These are phyloP conservation scores for Pelvicachromis taeniatus DNA, from an alignment of 2,113 vertebrate species.

Conservation along the genomic window DNA sequence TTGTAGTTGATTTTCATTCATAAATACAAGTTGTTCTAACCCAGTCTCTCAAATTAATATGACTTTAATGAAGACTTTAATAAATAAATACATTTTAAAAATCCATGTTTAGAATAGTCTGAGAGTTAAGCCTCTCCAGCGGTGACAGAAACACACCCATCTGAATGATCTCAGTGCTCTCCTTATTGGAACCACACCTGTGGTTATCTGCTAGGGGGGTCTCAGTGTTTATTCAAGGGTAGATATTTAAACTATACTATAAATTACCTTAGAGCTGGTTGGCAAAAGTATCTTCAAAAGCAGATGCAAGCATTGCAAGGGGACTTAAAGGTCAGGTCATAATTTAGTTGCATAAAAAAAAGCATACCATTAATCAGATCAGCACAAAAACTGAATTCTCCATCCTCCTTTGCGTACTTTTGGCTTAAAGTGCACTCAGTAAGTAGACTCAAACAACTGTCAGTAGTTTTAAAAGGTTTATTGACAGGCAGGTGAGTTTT, in stretches of 20 bases:
- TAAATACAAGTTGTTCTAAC: background rate
- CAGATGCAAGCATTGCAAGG: background rate
- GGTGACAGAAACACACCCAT: background rate
- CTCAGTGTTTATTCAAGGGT: background rate
- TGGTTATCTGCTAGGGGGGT: background rate
- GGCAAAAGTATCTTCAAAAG: too few relatives aligned
- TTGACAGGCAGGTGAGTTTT: background rate
- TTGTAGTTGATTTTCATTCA: background rate
- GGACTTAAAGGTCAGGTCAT: background rate
- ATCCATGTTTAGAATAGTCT: too few relatives aligned
- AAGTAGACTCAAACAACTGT: background rate
- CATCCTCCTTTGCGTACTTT: background rate
- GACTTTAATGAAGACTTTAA: background rate
- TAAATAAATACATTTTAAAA: too few relatives aligned
- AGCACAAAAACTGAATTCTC: background rate
- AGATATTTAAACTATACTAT: background rate
- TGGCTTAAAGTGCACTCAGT: background rate
- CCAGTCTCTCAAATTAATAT: background rate
- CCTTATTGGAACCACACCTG: background rate
- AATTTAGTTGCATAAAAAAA: background rate
- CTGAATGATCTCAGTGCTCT: background rate
- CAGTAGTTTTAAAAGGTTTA: background rate
- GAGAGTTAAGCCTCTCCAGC: background rate
- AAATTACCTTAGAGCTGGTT: background rate
- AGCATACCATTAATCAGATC: background rate